Base-by-base conservation (phyloP, 1,140 invertebrate genomes). In the Drosophila takahashii region DNA sequence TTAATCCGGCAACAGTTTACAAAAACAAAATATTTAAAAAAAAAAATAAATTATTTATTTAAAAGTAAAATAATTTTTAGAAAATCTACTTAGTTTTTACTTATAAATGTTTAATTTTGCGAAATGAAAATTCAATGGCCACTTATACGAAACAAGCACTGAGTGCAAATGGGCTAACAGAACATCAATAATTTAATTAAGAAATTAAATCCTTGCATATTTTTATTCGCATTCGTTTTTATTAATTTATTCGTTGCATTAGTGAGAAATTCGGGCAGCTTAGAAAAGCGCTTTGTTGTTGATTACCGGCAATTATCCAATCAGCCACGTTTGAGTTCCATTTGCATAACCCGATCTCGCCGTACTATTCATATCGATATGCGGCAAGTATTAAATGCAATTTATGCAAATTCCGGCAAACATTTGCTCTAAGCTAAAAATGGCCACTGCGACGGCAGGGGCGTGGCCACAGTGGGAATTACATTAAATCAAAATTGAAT, bases 401-500 rank as follows among this genome's bases (percentile, higher is more conserved):
- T 77, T 81, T 81, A 81, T 81, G 79, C 47, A 77, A 74, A 81
- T 81, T 70, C 34, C 15, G 50, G 48, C 62, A 45, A 27, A 66
- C 69, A 79, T 57, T 79, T 74, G 52, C 48, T 59, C 59, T 54
- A 48, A 54, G 42, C 59, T 44, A 62, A 72, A 81, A 77, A 64
- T 61, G 32, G 48, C 8, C 36, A 34, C 27, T 27, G 57, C 32
- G 48, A 37, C 7, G 16, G 44, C 34, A n/a, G n/a, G 50, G 79
- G 73, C 44, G 61, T 34, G 29, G 41, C 47, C 54, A 26, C 54
- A 47, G 44, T 26, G 48, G 44, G 61, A 58, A 45, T 66, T 62
- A 77, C 79, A 74, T 81, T 81, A 73, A 83, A 81, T 78, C 79
- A 81, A 81, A 81, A 77, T 73, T 77, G 79, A 81, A 81, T 73